These are phyloP conservation scores for Mesocentrotus franciscanus DNA, from an alignment of 53 echinoderm and acorn worm species.

Conservation along the genomic window DNA sequence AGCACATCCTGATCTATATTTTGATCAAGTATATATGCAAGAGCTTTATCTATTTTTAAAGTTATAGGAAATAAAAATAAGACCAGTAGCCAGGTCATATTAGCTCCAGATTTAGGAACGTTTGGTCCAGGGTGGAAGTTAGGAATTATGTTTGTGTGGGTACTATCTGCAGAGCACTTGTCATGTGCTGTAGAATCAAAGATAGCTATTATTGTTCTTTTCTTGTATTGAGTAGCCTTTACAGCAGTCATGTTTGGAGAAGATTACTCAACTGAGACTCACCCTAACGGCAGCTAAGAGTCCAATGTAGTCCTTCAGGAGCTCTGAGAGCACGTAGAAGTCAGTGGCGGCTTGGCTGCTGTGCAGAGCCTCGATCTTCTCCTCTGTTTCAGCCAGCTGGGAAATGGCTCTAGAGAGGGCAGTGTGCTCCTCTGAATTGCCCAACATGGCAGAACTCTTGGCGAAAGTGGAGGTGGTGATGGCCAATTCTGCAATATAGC, in stretches of 20 bases:
- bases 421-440: slow-evolving; percentile 98
- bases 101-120: too few relatives aligned
- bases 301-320: slow-evolving; percentile 98
- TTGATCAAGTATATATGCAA: too few relatives aligned
- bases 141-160: too few relatives aligned
- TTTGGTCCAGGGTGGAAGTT: too few relatives aligned
- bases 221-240: too few relatives aligned
- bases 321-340: slow-evolving; percentile 96
- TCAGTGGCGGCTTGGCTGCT: slow-evolving; percentile 94
- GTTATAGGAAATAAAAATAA: too few relatives aligned
- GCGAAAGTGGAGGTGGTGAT: slow-evolving; percentile 91
- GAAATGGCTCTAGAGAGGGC: slow-evolving; percentile 97
- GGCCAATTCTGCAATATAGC: slow-evolving; percentile 76
- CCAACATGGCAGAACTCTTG: slow-evolving; percentile 97
- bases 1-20: too few relatives aligned
- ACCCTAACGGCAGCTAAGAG: slow-evolving; percentile 96
- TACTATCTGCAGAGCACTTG: too few relatives aligned
- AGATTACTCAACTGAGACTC: neutral
- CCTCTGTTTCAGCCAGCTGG: slow-evolving; percentile 97
- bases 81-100: too few relatives aligned
- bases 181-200: too few relatives aligned
- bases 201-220: too few relatives aligned
- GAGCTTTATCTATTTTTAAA: too few relatives aligned
- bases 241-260: neutral
- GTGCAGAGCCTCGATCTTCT: slow-evolving; percentile 93